phyloP scores from a whole-genome alignment of 2,797 vertebrate species.

The Sebastes steindachneri region DNA sequence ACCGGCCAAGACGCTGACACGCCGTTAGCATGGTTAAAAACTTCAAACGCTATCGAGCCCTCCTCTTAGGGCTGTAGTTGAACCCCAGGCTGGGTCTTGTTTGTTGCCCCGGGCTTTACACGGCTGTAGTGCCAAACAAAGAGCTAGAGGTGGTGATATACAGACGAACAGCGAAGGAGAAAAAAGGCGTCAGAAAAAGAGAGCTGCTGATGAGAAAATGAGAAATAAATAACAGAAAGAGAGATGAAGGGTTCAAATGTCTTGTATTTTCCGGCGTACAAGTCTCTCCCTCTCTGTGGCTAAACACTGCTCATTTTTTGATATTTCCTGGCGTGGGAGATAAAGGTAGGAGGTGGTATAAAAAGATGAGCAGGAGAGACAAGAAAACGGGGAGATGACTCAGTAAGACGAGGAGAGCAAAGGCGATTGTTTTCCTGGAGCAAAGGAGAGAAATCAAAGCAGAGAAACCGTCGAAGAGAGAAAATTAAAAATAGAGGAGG shows the following conservation, averaged over 20 bases:
- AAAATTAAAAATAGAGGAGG: conserved; percentile 4
- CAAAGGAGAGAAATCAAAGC: not conserved
- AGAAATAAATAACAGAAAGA: not conserved
- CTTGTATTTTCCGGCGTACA: not conserved
- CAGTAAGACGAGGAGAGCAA: not conserved
- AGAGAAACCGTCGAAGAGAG: not conserved
- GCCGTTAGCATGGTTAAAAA: not conserved
- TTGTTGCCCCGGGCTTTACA: conserved; percentile 2
- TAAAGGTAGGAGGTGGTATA: not conserved
- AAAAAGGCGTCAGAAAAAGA: not conserved
- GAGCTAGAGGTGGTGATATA: not conserved
- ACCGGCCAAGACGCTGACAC: not conserved
- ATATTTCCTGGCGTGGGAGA: conserved; percentile 4
- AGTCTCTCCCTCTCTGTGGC: not conserved
- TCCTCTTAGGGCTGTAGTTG: not conserved
- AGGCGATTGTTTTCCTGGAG: not conserved
- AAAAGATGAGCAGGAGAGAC: conserved; percentile 1
- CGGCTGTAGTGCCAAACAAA: not conserved
- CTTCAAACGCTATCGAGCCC: not conserved
- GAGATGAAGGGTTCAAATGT: not conserved
- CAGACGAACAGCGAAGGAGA: not conserved
- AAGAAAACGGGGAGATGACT: not conserved
- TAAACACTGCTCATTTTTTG: not conserved
- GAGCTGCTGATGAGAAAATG: not conserved
- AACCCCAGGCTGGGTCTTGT: not conserved